These are phyloP conservation scores for Aphis gossypii DNA, from an alignment of 1,140 invertebrate genomes.

Conservation along the genomic window DNA sequence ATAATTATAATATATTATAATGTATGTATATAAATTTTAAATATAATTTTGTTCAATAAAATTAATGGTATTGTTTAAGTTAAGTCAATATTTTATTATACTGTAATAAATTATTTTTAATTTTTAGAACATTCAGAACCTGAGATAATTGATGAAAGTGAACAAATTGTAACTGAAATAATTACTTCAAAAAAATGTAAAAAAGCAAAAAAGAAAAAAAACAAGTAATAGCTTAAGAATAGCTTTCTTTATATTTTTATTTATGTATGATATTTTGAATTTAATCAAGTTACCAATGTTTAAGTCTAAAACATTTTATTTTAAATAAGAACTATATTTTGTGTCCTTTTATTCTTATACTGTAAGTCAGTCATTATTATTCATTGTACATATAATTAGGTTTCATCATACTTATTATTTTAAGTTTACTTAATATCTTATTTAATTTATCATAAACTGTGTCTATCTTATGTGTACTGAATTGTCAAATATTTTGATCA, in stretches of 20 bases:
- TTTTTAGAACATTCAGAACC: slow-evolving; percentile 42
- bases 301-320: slow-evolving; percentile 9
- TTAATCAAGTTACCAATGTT: slow-evolving; percentile 34
- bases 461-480: slow-evolving; percentile 4
- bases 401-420: neutral
- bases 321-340: neutral
- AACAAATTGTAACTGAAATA: neutral
- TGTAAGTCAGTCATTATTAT: neutral
- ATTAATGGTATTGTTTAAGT: neutral
- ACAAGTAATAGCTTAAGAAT: neutral
- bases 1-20: neutral
- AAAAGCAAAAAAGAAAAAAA: slow-evolving; percentile 46
- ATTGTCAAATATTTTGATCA: slow-evolving; percentile 10
- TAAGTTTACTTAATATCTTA: neutral
- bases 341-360: too few species aligned
- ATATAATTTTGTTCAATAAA: neutral
- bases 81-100: neutral
- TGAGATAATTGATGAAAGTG: slow-evolving; percentile 2
- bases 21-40: neutral
- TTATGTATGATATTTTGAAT: neutral
- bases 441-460: neutral
- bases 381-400: slow-evolving; percentile 21
- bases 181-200: slow-evolving; percentile 17
- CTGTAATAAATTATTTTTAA: neutral
- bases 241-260: slow-evolving; percentile 62